A percentile compares a stretch with the other conserved stretches of the same genome.
These are phyloP conservation scores for Leptinotarsa peninsularis DNA, from an alignment of 2,888 invertebrate genomes.

Conservation along the genomic window DNA sequence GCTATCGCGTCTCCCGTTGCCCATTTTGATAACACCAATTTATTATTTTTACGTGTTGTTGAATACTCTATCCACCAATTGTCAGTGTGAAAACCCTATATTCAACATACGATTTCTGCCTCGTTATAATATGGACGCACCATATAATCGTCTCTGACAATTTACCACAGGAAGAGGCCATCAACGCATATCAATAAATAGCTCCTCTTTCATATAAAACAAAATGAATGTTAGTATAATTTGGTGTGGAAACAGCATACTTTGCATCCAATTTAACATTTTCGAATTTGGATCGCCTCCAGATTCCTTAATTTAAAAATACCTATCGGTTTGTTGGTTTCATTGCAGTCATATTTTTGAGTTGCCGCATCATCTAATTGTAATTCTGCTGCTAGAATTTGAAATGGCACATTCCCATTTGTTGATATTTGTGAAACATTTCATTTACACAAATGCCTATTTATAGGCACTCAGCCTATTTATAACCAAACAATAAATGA, in stretches of 20 bases:
- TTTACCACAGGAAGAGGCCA: not conserved
- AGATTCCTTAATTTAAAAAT: conserved; percentile 37
- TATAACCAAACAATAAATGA: not conserved
- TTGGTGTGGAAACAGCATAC: conserved; percentile 18
- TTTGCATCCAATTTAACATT: conserved; percentile 35
- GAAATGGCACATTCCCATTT: conserved; percentile 12
- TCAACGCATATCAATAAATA: conserved; percentile 11
- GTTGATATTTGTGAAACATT: conserved; percentile 19
- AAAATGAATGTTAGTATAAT: conserved; percentile 14
- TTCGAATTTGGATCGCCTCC: conserved; percentile 33
- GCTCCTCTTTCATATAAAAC: conserved; percentile 1
- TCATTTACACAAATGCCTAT: too few species aligned
- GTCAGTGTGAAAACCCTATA: too few species aligned
- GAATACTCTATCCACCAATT: too few species aligned
- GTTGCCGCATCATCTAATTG: conserved; percentile 33
- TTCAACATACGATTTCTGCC: too few species aligned
- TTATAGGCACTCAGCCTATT: not conserved
- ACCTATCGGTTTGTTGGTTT: conserved; percentile 29
- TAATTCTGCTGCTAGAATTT: conserved; percentile 18
- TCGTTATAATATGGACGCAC: too few species aligned
- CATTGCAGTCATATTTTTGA: conserved; percentile 35
- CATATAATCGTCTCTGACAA: not conserved
- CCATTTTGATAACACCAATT: too few species aligned
- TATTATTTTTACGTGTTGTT: too few species aligned
- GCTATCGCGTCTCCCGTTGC: too few species aligned